Base-by-base conservation (phyloP, 2,113 vertebrate species). In the Ranitomeya variabilis region DNA sequence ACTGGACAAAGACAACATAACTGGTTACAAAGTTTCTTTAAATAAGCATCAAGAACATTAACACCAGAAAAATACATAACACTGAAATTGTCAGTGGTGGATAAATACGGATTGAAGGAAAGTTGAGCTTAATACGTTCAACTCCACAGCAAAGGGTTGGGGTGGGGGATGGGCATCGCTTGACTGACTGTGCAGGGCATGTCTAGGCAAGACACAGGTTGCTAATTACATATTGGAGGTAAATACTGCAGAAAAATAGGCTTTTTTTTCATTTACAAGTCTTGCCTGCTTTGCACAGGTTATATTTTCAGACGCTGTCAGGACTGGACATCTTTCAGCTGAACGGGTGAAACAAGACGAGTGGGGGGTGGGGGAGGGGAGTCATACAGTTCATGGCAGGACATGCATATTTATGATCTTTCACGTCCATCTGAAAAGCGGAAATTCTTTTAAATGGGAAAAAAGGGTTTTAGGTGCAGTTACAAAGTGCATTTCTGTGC, bases 401-500 rank as follows among this genome's bases (percentile, higher is more conserved):
- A 94, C 93, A 95, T 95, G 94, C 93, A 94, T 92, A 90, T 91
- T 92, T 92, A 80, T 59, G 37, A 92, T 92, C 93, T 81, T 0
- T 90, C 90, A 87, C 37, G 91, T 92, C 23, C 85, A 73, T 93
- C 89, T 91, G 90, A 91, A 66, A 66, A 69, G 86, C 90, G 89
- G 90, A 23, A 71, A 16, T 87, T 26, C 37, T 84, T 71, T 91
- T 90, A 76, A 89, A 88, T 90, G 90, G 92, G 93, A 92, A 92
- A 92, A 86, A 91, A 89, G 86, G 74, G 83, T 4, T n/a, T 83
- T 86, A 92, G 88, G 87, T 93, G 93, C 92, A 92, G 89, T 90
- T 91, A 80, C 84, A 90, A 92, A 98, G 97, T 98, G 97, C 97
- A 97, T 95, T 94, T 96, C 94, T 94, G 95, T 94, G 96, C 96